Evolutionary conservation across 2,888 invertebrate genomes (phyloP).

Genomic region (Reticulitermes lucifugus): DNA sequence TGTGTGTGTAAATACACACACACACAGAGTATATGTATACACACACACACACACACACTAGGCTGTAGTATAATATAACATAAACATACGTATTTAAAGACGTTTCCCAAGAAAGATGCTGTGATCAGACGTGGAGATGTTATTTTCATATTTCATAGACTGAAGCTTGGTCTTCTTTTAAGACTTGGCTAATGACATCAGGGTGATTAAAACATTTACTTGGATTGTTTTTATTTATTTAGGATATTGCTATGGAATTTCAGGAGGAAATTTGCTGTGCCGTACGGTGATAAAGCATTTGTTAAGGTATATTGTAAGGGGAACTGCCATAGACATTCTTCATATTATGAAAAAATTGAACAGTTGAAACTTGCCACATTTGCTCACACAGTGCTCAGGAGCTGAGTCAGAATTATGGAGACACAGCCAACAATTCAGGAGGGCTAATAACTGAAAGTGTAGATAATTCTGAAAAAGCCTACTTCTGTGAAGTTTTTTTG

Average conservation of each 20-base stretch:
- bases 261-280: neutral
- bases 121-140: slow-evolving; percentile 15
- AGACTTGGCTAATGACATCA: neutral
- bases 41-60: no score
- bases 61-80: neutral
- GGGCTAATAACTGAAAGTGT: no score
- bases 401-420: no score
- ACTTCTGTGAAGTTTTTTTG: no score
- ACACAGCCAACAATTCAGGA: no score
- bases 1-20: neutral
- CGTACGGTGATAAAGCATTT: neutral
- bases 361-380: neutral
- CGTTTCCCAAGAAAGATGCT: neutral
- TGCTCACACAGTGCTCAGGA: neutral
- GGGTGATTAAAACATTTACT: neutral
- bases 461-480: no score
- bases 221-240: neutral
- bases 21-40: no score
- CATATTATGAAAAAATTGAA: neutral
- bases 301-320: neutral
- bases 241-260: neutral
- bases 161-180: neutral
- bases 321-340: neutral
- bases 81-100: neutral
- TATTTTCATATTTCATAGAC: slow-evolving; percentile 25